Conservation (phyloP, 2,888 invertebrate genomes). For the Synanthedon vespiformis region DNA sequence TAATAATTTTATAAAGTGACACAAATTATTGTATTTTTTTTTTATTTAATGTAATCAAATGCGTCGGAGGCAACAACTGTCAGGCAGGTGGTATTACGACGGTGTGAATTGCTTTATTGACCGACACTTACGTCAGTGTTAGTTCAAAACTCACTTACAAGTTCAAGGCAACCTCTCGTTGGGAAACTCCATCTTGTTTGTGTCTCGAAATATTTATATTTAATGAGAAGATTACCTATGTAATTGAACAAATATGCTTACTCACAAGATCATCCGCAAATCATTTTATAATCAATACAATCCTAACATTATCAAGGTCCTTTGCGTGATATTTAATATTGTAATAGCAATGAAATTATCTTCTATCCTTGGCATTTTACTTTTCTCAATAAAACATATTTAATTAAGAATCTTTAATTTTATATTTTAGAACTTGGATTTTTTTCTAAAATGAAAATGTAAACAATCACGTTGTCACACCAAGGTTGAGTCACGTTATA, state of each 20-base stretch:
- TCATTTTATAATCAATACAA: too few relatives aligned
- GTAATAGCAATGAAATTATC: too few relatives aligned
- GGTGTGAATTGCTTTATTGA: constrained; percentile 53
- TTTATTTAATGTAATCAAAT: constrained; percentile 3
- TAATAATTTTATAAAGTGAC: neutral
- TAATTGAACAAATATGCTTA: neutral
- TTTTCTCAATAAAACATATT: too few relatives aligned
- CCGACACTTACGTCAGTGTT: constrained; percentile 55
- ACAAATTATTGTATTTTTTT: neutral
- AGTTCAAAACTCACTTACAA: constrained; percentile 35
- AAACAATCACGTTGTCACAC: constrained; percentile 2
- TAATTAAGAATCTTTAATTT: too few relatives aligned
- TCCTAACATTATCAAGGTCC: too few relatives aligned
- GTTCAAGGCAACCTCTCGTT: constrained; percentile 45
- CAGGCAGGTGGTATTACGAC: constrained; percentile 18
- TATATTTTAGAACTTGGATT: too few relatives aligned
- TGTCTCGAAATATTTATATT: neutral
- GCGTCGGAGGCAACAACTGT: constrained; percentile 23
- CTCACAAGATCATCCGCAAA: neutral
- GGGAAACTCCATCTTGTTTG: constrained; percentile 15
- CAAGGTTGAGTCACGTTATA: constrained; percentile 7
- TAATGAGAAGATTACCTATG: neutral
- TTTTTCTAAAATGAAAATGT: too few relatives aligned
- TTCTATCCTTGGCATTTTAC: too few relatives aligned
- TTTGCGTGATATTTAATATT: constrained; percentile 2